Base-by-base conservation (phyloP, 2,888 invertebrate genomes). In the Drosophila borborema region DNA sequence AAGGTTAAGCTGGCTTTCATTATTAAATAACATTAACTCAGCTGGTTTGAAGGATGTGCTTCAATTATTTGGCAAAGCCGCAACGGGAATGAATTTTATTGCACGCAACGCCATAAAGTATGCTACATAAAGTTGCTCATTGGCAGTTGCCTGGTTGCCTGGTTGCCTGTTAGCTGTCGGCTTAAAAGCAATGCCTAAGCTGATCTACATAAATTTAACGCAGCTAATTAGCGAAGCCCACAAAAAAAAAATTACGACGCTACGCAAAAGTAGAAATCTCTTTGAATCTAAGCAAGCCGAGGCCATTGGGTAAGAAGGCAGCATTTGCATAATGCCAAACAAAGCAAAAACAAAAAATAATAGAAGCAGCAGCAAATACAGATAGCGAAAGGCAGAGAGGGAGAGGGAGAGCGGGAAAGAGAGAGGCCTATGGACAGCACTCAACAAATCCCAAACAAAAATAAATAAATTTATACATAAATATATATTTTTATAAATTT, bases 141-240 rank as follows among this genome's bases (percentile, higher is more conserved):
- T 45, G 23, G 48, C 41, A 20, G 38, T 48, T 48, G 48, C 16
- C n/a, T 49, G 48, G 20, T 4, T 23, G 28, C 28, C 20, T 20
- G 20, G 20, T 16, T 23, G 46, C 8, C 48, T 28, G 49, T 49
- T 49, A n/a, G 54, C 65, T 64, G 80, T 58, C 71, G 43, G 68
- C 76, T 80, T 67, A 59, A 53, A 41, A 45, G 58, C 58, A 45
- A 58, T 63, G 67, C 74, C 18, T 46, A 65, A 62, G 66, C 81
- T 75, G 87, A 79, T 87, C 74, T 87, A 72, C 86, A 85, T 85
- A 89, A 89, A 89, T 85, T 76, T 77, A 68, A 76, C 76, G 79
- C 82, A 79, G 76, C 86, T 89, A 85, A 85, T 85, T 85, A 89
- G 86, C 63, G 58, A 61, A 72, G 68, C 72, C 79, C 66, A 62